Evolutionary conservation across 2,113 vertebrate species (phyloP), one percentile per base, ranked within the genome.

Genomic region (Burhinus bistriatus): DNA sequence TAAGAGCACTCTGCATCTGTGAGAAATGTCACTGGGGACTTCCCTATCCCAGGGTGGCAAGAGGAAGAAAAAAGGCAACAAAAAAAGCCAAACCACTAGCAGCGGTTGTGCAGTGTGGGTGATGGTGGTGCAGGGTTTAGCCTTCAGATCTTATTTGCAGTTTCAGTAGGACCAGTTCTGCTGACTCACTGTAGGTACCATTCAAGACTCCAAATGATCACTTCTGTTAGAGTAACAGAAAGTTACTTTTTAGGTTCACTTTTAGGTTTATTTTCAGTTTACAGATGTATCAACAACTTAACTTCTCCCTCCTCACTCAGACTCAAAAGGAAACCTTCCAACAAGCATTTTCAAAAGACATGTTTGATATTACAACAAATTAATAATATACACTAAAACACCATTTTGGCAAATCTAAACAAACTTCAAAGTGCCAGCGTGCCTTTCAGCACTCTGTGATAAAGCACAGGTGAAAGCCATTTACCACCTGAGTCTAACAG

Each of bases 241-340:
- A 69, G 54, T 65, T 30, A 55, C 34, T 89, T 72, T 72, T 16
- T 6, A 40, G 22, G 44, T 55, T 89, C 57, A 32, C n/a, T 83
- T 88, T 85, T 26, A 57, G 66, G 52, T 76, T 90, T 69, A 34
- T 69, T 86, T 89, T 57, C 68, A 30, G 15, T 55, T 91, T 65
- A 73, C 49, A 81, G 55, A 55, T 52, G 7, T 34, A 70, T 5
- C 45, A 62, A 73, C 8, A 19, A 52, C 66, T 8, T 42, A 51
- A 52, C 29, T 44, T 83, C 34, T 87, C 36, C 26, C 40, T 91
- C 29, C 71, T 86, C 70, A 6, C 36, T 52, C 36, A 26, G 38
- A 10, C 17, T n/a, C 11, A 9, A 69, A 11, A 69, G 38, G 83
- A 84, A 83, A 12, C 54, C n/a, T 64, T 58, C 62, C 58, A 64